Conservation (phyloP, 1,140 invertebrate genomes). For the Drosophila guanche region DNA sequence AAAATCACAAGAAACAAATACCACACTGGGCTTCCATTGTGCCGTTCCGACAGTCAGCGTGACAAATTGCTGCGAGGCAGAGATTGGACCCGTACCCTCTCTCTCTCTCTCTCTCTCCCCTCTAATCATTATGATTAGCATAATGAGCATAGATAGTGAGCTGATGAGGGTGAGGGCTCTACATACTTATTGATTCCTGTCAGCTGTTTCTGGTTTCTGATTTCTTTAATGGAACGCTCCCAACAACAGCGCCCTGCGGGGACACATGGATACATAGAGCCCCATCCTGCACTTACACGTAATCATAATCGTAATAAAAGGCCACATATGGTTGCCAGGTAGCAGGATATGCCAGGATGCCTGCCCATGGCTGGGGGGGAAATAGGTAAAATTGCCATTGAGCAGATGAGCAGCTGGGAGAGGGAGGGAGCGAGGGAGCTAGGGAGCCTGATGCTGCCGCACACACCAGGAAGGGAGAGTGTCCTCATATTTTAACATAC, state of each 20-base stretch:
- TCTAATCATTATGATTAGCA: constrained; percentile 79
- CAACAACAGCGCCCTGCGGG: constrained; percentile 12
- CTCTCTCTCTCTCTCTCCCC: constrained; percentile 4
- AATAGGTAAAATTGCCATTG: constrained; percentile 22
- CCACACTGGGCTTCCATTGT: too few relatives aligned
- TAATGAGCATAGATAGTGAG: constrained; percentile 52
- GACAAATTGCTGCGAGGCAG: constrained; percentile 63
- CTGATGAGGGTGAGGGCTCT: neutral
- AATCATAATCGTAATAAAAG: constrained; percentile 78
- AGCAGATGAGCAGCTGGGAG: neutral
- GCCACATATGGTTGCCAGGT: constrained; percentile 66
- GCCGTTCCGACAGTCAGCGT: constrained; percentile 43
- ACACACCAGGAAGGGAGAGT: constrained; percentile 35
- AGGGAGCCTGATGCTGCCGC: constrained; percentile 47
- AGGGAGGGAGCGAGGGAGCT: neutral
- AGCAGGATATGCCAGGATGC: constrained; percentile 27
- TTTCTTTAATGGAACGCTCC: constrained; percentile 45
- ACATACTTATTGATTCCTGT: constrained; percentile 44
- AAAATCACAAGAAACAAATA: neutral
- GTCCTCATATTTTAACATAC: constrained; percentile 68
- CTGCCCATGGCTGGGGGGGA: neutral
- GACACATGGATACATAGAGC: constrained; percentile 12
- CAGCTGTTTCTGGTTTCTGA: constrained; percentile 52
- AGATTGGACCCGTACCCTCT: neutral
- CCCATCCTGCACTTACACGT: constrained; percentile 67